These are phyloP conservation scores for Margaritifera margaritifera DNA, from an alignment of 2,888 invertebrate species.

Conservation along the genomic window DNA sequence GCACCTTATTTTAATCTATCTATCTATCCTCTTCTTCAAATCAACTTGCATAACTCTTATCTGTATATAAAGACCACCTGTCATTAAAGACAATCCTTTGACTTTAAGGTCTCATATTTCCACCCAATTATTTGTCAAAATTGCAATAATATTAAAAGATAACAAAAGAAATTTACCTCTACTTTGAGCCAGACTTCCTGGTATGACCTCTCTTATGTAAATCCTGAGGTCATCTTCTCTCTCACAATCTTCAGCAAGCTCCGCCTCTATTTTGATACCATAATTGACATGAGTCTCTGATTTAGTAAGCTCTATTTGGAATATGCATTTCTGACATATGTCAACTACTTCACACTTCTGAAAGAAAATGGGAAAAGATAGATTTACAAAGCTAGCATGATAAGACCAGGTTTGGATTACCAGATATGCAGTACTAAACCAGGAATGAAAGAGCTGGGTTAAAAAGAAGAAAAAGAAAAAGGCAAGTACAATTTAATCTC, in stretches of 20 bases:
- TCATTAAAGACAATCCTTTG: too few relatives aligned
- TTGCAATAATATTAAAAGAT: not conserved
- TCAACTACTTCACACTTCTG: slow-evolving; percentile 78
- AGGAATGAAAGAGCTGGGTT: too few relatives aligned
- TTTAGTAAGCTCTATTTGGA: slow-evolving; percentile 94
- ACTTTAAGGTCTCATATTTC: too few relatives aligned
- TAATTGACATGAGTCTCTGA: slow-evolving; percentile 95
- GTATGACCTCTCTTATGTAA: slow-evolving; percentile 96
- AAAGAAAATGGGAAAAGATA: slow-evolving; percentile 11
- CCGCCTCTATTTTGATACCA: slow-evolving; percentile 98
- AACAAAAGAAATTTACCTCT: slow-evolving; percentile 81
- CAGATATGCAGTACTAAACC: not conserved
- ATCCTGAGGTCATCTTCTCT: slow-evolving; percentile 97
- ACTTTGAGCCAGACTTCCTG: slow-evolving; percentile 95
- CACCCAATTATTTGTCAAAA: not conserved
- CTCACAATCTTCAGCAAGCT: slow-evolving; percentile 95
- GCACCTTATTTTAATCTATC: too few relatives aligned
- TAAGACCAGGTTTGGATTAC: slow-evolving; percentile 1
- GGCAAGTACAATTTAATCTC: too few relatives aligned
- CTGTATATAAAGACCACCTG: too few relatives aligned
- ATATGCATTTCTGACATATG: slow-evolving; percentile 96
- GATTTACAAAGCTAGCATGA: not conserved
- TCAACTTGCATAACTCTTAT: too few relatives aligned
- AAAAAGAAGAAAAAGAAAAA: too few relatives aligned
- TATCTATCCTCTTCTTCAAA: too few relatives aligned